Conservation (phyloP, 2,797 vertebrate genomes). For the Gastrophryne carolinensis region DNA sequence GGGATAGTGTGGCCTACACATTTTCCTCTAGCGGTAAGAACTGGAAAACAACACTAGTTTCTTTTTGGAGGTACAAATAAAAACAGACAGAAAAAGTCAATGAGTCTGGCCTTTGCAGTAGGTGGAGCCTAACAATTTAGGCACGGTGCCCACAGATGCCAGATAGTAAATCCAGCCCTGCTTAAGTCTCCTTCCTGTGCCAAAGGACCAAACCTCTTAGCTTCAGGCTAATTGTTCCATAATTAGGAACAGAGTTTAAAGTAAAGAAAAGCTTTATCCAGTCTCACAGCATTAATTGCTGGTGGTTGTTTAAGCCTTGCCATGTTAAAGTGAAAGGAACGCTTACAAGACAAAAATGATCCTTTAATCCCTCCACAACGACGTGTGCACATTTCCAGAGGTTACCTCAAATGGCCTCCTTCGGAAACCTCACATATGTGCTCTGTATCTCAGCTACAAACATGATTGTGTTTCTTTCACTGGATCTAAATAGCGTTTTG, state of each 20-base stretch:
- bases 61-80: too few relatives aligned
- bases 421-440: background rate
- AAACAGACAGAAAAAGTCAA: too few relatives aligned
- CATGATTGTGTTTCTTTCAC: too few relatives aligned
- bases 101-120: too few relatives aligned
- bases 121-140: too few relatives aligned
- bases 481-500: too few relatives aligned
- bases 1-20: background rate
- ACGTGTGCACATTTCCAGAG: background rate
- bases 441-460: background rate
- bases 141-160: too few relatives aligned
- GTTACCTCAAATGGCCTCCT: conserved; percentile 26
- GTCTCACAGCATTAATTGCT: background rate
- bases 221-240: background rate
- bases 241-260: conserved; percentile 8
- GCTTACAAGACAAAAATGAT: conserved; percentile 6
- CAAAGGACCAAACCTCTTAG: background rate
- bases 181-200: background rate
- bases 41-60: too few relatives aligned
- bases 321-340: conserved; percentile 10
- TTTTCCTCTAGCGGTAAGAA: too few relatives aligned
- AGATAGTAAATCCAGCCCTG: too few relatives aligned
- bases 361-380: conserved; percentile 17
- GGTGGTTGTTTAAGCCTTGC: conserved; percentile 13
- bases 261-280: conserved; percentile 2